Base-by-base conservation (phyloP, 2,113 vertebrate genomes). In the Oreochromis spilurus region DNA sequence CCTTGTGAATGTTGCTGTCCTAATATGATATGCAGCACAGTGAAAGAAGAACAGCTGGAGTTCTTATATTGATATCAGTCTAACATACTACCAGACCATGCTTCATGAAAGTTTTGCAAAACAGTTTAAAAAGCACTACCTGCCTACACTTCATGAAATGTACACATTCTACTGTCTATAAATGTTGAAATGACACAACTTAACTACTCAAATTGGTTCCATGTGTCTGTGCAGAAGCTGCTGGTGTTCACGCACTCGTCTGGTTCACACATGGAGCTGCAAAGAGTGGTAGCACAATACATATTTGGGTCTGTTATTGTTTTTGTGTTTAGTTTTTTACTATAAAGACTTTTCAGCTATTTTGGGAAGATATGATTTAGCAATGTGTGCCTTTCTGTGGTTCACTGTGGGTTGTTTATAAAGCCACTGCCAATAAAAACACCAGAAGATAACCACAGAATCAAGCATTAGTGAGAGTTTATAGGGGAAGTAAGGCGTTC, bases 251-350 rank as follows among this genome's bases (percentile, higher is more conserved):
- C 21, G 1, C 4, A 8, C 16, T 86, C 91, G 90, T 87, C 81
- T 94, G 91, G 87, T n/a, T 92, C 40, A 72, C 94, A 93, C 70
- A 89, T 92, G 86, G 79, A 13, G 40, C 40, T 43, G 16, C 17
- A 34, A 12, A 6, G 11, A 82, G 43, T 4, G 7, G 29, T 62
- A 55, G 70, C n/a, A 31, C 4, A 84, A 60, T 13, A 14, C 62
- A 19, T 81, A 12, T 82, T 50, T 77, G 26, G 72, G 45, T 50
- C 72, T 31, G 2, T 31, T 17, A 31, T 50, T 50, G 3, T 7
- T 17, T 77, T 31, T 19, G 13, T 1, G 60, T 45, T 72, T 65
- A 21, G 36, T 75, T 50, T 50, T 77, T 12, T 12, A 77, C 6
- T 52, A 21, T 50, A 12, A 31, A 77, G 72, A 81, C 34, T 83